Percentiles rank a stretch among this genome's conserved stretches.
Evolutionary conservation across 2,797 vertebrate genomes (phyloP).

Genomic region (Sus cebifrons): DNA sequence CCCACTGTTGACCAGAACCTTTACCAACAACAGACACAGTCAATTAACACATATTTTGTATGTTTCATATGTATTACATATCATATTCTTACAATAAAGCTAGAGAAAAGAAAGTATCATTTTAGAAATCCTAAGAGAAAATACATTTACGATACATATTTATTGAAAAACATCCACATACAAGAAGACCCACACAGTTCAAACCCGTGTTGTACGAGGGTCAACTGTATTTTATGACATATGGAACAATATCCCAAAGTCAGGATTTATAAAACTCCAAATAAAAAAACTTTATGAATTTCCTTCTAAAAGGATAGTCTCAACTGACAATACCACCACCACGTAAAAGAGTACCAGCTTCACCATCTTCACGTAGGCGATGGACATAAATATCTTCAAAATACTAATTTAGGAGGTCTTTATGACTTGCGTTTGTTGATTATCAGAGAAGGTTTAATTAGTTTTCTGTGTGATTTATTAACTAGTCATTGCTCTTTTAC

Average conservation of each 20-base stretch:
- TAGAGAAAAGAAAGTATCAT: not conserved
- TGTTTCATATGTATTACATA: not conserved
- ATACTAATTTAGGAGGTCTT: not conserved
- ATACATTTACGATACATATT: not conserved
- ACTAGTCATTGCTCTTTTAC: not conserved
- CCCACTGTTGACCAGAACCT: not conserved
- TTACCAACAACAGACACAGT: not conserved
- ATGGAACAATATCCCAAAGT: not conserved
- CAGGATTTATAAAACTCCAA: not conserved
- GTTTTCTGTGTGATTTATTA: not conserved
- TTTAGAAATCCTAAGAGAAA: not conserved
- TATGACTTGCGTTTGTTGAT: not conserved
- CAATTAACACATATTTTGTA: not conserved
- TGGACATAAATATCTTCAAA: constrained; percentile 7
- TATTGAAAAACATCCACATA: not conserved
- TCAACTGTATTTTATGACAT: not conserved
- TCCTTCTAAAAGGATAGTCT: not conserved
- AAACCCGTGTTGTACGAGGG: not conserved
- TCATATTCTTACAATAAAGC: not conserved
- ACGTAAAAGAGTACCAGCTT: not conserved
- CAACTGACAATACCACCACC: not conserved
- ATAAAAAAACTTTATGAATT: not conserved
- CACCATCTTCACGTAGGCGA: not conserved
- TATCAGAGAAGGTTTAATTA: not conserved
- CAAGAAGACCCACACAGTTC: not conserved